Evolutionary conservation across 1,140 invertebrate genomes (phyloP).

Genomic region (Batillaria attramentaria): DNA sequence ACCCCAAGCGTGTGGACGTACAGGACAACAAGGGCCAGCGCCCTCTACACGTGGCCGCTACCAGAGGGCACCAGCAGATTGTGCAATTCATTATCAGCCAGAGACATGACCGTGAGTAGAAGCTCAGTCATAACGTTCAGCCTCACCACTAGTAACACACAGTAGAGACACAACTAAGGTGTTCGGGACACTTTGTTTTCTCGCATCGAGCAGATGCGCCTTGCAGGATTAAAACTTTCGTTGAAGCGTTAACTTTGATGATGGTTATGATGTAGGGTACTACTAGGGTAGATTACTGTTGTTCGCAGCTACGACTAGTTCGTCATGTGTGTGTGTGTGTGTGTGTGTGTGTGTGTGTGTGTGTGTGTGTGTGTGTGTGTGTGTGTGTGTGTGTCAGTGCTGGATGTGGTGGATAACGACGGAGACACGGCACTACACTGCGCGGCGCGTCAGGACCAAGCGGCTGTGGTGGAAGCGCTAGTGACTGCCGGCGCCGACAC

Average conservation of each 20-base stretch:
- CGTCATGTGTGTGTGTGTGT: neutral
- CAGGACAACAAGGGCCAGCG: conserved; percentile 82
- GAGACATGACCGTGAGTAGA: conserved; percentile 55
- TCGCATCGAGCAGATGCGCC: no score
- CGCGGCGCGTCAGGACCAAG: conserved; percentile 82
- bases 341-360: neutral
- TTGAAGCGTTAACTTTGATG: no score
- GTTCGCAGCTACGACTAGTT: no score
- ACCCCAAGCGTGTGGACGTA: conserved; percentile 79
- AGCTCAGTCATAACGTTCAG: no score
- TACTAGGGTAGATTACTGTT: no score
- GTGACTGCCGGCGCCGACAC: conserved; percentile 82
- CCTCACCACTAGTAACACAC: no score
- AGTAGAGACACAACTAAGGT: no score
- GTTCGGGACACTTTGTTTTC: no score
- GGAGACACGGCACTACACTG: conserved; percentile 88
- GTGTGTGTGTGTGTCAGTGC: conserved; percentile 76
- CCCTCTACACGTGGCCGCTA: conserved; percentile 84
- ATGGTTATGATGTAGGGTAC: no score
- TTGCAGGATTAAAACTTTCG: no score
- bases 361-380: neutral
- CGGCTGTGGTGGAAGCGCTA: conserved; percentile 81
- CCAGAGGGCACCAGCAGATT: conserved; percentile 82
- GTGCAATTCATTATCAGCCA: conserved; percentile 82
- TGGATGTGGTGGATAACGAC: conserved; percentile 81